Base-by-base conservation (phyloP, 2,113 vertebrate species). In the Pluvialis apricaria region DNA sequence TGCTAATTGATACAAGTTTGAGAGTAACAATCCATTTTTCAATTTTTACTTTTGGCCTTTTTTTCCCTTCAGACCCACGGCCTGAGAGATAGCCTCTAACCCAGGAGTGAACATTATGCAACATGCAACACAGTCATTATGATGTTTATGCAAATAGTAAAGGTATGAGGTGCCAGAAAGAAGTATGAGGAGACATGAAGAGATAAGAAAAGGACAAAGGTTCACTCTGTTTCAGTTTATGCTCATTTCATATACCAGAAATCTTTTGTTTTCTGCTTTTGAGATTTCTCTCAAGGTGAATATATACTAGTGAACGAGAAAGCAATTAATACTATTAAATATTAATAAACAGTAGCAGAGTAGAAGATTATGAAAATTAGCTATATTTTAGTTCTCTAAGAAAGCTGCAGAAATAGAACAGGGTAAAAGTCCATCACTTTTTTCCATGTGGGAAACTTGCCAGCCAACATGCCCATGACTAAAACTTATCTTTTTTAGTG, bases 261-360 rank as follows among this genome's bases (percentile, higher is more conserved):
- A 52, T 18, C n/a, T 66, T 86, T 65, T 64, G 3, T 7, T 86
- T 90, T 92, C 77, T 88, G 29, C 47, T 80, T 94, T 71, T 54
- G 65, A 96, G 44, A 79, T 76, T 86, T 96, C 55, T 96, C 42
- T 76, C 42, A 93, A 91, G 42, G 26, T 76, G 47, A 94, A 82
- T 83, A 86, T 64, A 69, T 65, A 88, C 47, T 94, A 45, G 54
- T 76, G 68, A 96, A 81, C 7, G 20, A 49, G 38, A 93, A 95
- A 95, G 10, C 34, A 96, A 95, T 94, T 96, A 94, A 77, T 82
- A 31, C 29, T 86, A 86, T 78, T 80, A 91, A 68, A 80, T 94
- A 88, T 86, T 87, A 86, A 88, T 52, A 88, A 92, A 88, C 4
- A 68, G 36, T 65, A 65, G 8, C 49, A 68, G 44, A 5, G 40